These are phyloP conservation scores for Tarsius wallacei DNA, from an alignment of 2,797 vertebrate species.

Conservation along the genomic window DNA sequence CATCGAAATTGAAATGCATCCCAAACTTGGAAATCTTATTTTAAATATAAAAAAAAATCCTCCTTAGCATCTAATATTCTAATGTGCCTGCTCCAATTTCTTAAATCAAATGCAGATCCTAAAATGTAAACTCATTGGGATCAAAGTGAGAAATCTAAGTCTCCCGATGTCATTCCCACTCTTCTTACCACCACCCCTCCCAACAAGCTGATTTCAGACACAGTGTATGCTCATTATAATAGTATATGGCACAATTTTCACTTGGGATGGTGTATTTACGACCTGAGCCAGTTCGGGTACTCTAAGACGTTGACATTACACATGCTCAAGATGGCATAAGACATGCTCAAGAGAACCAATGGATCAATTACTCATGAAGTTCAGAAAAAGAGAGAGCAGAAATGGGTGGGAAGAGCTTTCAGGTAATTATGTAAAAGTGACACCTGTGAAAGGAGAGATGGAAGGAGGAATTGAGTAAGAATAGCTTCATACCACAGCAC, in stretches of 20 bases:
- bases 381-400: not conserved
- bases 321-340: not conserved
- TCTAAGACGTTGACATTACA: not conserved
- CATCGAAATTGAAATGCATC: conserved; percentile 69
- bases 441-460: not conserved
- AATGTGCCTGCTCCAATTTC: conserved; percentile 10
- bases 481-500: not conserved
- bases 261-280: not conserved
- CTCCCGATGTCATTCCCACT: not conserved
- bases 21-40: conserved; percentile 63
- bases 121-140: conserved; percentile 11
- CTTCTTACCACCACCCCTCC: not conserved
- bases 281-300: not conserved
- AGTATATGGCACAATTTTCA: not conserved
- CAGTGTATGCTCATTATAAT: not conserved
- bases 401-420: not conserved
- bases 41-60: conserved; percentile 52
- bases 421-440: not conserved
- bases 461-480: not conserved
- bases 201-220: not conserved
- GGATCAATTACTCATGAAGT: not conserved
- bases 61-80: conserved; percentile 48
- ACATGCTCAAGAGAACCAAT: not conserved
- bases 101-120: conserved; percentile 38
- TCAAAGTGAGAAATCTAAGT: conserved; percentile 21